Evolutionary conservation across 2,113 vertebrate genomes (phyloP), one percentile per base, ranked within the genome.

Genomic region (Manacus vitellinus): DNA sequence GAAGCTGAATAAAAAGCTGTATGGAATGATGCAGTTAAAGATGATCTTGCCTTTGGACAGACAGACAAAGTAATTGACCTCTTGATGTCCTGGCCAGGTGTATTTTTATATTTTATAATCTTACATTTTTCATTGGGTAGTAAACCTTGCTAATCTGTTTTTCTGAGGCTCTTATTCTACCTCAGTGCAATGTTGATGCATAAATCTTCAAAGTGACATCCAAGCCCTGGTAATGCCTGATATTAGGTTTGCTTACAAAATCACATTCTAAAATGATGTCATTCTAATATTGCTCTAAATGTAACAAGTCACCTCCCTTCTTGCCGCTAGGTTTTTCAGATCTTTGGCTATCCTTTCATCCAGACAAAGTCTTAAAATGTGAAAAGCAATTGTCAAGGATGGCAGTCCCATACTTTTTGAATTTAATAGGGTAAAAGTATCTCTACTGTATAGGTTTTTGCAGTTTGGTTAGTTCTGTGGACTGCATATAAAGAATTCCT

Each of bases 161-260:
- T 92, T 84, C 77, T 78, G 80, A 63, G 33, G 33, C 30, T 95
- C 21, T 92, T 88, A 23, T 41, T 44, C 54, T 85, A 37, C 46
- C 58, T 88, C 28, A 31, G 39, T 78, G 33, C n/a, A 74, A 39
- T 47, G 73, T 37, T 61, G 52, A 84, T 86, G n/a, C 68, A 92
- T 95, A 73, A 77, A 85, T 86, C 88, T 94, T 88, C 47, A 63
- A 47, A 67, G 51, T 80, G 63, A 90, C 51, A 58, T 86, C 27
- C 12, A 25, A 88, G 68, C 68, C 49, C 16, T 46, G 43, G 63
- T 85, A 95, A 77, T 85, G 89, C 19, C 54, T 90, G 31, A 59
- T 90, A 86, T 85, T 90, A 83, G 47, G 46, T 90, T 93, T 92
- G 27, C 88, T 77, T 77, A 58, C 43, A 88, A 81, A 83, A 90